Evolutionary conservation across 1,140 invertebrate species (phyloP), one percentile per base, ranked within the genome.

Genomic region (Lordiphosa stackelbergi): DNA sequence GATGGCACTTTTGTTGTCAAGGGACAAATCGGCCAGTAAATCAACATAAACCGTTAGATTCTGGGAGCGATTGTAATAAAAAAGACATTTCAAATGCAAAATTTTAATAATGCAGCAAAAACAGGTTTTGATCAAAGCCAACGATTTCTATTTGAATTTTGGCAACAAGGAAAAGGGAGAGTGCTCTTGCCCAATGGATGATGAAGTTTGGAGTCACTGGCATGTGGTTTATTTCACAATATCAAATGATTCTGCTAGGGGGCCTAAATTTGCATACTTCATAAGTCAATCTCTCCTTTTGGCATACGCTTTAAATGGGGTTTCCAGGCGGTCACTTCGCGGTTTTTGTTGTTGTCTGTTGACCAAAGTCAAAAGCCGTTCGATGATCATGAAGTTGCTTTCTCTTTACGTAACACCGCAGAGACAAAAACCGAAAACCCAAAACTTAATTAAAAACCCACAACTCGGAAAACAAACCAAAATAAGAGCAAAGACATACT

Each of bases 341-440:
- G 36, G 16, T 12, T 28, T 9, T 43, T 19, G 12, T 73, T 52
- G 40, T 58, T 48, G 53, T 55, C 42, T 79, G 75, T 81, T 81
- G 72, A 69, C 77, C 68, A 83, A 81, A 81, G 75, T 77, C 77
- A 81, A 83, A 81, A 83, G 64, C 77, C 72, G 75, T 81, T 81
- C 77, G 68, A 83, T 83, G 68, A 81, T 81, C 71, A 81, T 81
- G 75, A 81, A 73, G 75, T 73, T 72, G 77, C 77, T 83, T 83
- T 83, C 77, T 83, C 77, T 83, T 83, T 83, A 83, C 69, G 69
- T 83, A 83, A 83, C 42, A 35, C 60, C 28, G 22, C 57, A 66
- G 69, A 73, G 77, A 77, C 72, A 81, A 70, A 81, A 73, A 71
- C 75, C 55, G 59, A 71, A 70, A 61, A 71, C 28, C 28, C 47